phyloP scores from a whole-genome alignment of 2,888 invertebrate genomes.

The Adelphocoris suturalis region DNA sequence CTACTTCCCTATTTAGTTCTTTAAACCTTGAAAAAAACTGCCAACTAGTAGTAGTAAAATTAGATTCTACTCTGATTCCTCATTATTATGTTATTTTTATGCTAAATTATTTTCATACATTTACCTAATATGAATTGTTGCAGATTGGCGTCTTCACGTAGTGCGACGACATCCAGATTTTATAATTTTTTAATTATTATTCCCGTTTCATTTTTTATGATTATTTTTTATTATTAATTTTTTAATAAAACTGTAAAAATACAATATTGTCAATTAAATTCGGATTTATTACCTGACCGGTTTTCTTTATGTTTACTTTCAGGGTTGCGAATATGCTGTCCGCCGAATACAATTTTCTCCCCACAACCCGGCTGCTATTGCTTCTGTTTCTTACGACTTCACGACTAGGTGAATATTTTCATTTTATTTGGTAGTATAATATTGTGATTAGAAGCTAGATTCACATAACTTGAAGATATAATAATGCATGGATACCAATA shows the following conservation, averaged over 20 bases:
- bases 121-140: slow-evolving; percentile 13
- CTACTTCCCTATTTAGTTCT: neutral
- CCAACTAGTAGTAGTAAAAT: no score
- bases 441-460: no score
- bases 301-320: slow-evolving; percentile 62
- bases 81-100: no score
- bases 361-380: slow-evolving; percentile 85
- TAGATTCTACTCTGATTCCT: no score
- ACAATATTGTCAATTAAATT: no score
- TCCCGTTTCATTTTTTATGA: no score
- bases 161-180: slow-evolving; percentile 2
- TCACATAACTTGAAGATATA: no score
- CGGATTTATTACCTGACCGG: neutral
- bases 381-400: slow-evolving; percentile 91
- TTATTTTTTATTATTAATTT: no score
- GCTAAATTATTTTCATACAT: no score
- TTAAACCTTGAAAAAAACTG: neutral
- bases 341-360: slow-evolving; percentile 90
- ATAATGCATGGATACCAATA: no score
- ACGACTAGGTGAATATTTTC: slow-evolving; percentile 84
- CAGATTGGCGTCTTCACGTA: neutral
- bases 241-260: no score
- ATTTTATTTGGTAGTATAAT: neutral
- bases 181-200: no score
- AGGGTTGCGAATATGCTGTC: slow-evolving; percentile 89